These are phyloP conservation scores for Gortyna flavago DNA, from an alignment of 2,888 invertebrate species.

Conservation along the genomic window DNA sequence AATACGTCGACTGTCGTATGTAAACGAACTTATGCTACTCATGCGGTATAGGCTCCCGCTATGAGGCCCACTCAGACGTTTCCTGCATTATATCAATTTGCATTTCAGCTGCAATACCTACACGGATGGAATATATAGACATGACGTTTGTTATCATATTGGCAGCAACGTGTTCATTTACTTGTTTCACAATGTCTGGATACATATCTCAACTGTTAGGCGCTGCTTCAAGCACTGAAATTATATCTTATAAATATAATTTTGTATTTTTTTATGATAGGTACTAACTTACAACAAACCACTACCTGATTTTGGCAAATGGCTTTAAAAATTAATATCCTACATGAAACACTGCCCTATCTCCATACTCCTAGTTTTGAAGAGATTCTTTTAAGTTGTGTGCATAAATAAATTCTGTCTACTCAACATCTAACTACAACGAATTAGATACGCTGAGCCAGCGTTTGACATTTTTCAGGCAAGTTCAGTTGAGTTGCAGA, in stretches of 20 bases:
- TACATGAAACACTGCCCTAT: neutral
- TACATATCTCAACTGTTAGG: slow-evolving; percentile 6
- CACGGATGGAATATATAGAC: slow-evolving; percentile 61
- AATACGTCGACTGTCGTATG: slow-evolving; percentile 89
- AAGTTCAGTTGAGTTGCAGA: neutral
- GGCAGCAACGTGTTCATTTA: slow-evolving; percentile 56
- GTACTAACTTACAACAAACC: neutral
- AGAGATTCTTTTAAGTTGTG: neutral
- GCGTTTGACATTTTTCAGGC: neutral
- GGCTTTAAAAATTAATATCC: neutral
- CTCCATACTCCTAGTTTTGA: neutral
- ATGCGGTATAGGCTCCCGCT: slow-evolving; percentile 87
- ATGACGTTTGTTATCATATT: slow-evolving; percentile 61
- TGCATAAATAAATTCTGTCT: neutral
- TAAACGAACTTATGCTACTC: slow-evolving; percentile 89
- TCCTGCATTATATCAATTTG: slow-evolving; percentile 90
- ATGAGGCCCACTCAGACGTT: slow-evolving; percentile 90
- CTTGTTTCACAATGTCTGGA: slow-evolving; percentile 25
- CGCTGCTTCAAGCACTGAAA: slow-evolving; percentile 5
- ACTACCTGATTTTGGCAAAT: neutral
- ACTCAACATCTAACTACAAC: neutral
- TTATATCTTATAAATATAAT: neutral
- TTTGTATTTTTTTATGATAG: neutral
- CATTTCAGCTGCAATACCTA: slow-evolving; percentile 84
- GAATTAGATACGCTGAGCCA: neutral